phyloP scores from a whole-genome alignment of 1,140 invertebrate species.

The Helicoverpa armigera region DNA sequence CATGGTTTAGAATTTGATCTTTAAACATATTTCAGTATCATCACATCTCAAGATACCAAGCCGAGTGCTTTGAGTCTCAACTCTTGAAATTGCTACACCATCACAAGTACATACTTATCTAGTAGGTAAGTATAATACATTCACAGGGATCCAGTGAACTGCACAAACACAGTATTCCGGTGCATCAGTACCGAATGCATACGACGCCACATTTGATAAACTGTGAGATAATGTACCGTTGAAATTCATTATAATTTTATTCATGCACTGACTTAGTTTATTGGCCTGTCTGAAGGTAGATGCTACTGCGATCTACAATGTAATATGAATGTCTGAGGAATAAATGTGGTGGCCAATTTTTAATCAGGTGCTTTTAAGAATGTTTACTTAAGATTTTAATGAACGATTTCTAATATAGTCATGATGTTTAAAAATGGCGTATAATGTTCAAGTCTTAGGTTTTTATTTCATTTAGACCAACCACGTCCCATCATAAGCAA shows the following conservation, averaged over 20 bases:
- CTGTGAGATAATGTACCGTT: slow-evolving; percentile 67
- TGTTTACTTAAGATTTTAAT: not conserved
- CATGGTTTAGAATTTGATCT: too few species aligned
- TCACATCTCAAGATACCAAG: too few species aligned
- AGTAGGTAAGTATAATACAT: slow-evolving; percentile 41
- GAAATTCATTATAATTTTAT: slow-evolving; percentile 83
- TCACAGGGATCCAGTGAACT: slow-evolving; percentile 35
- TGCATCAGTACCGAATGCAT: slow-evolving; percentile 65
- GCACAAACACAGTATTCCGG: slow-evolving; percentile 44
- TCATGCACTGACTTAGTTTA: slow-evolving; percentile 66
- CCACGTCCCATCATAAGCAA: too few species aligned
- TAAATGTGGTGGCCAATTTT: slow-evolving; percentile 19
- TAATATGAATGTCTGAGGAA: slow-evolving; percentile 42
- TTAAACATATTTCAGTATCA: too few species aligned
- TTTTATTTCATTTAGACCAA: too few species aligned
- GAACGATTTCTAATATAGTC: too few species aligned
- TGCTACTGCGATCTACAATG: slow-evolving; percentile 47
- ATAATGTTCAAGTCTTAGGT: too few species aligned
- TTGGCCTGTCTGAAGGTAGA: slow-evolving; percentile 49
- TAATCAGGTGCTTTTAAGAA: not conserved
- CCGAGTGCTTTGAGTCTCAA: too few species aligned
- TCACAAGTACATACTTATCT: not conserved
- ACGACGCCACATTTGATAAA: slow-evolving; percentile 73
- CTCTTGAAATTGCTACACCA: too few species aligned
- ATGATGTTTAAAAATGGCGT: too few species aligned